Base-by-base conservation (phyloP, 1,140 invertebrate species). In the Odontomachus brunneus region DNA sequence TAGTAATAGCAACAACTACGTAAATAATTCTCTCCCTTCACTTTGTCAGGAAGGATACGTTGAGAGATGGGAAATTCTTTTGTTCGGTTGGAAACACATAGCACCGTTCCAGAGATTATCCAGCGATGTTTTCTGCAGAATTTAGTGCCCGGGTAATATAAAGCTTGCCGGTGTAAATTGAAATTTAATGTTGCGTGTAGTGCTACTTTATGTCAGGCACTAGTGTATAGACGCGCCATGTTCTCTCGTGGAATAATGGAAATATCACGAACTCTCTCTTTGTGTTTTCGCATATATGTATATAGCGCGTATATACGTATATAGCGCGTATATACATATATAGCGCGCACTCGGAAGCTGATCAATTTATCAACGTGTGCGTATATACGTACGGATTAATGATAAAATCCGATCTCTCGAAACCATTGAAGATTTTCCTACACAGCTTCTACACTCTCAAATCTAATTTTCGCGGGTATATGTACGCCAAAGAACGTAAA, bases 181-280 rank as follows among this genome's bases (percentile, higher is more conserved):
- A 76, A 76, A 76, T 76, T 76, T 76, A 76, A 76, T 76, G 73
- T 76, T 76, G 73, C 73, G 44, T 76, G 15, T n/a, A 26, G 26
- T 65, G 26, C 44, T 66, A 51, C 48, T 66, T 65, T 76, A 76
- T 65, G 11, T 26, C 2, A 3, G 19, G 4, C 19, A 22, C 48
- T 65, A 24, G 55, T 60, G 15, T n/a, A n/a, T n/a, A n/a, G 33
- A 65, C 24, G 38, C 53, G 60, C 60, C 17, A 65, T 33, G 26
- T 59, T 65, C 51, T 65, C 22, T 62, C 44, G 3, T 14, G 44
- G 19, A 76, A 65, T 51, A 65, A 76, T n/a, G n/a, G n/a, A 65
- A 65, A 51, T 65, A n/a, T 76, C 48, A 59, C 22, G 29, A 14
- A 59, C 55, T 65, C 51, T 3, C 17, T 33, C 62, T 33, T 74